Percentiles rank a stretch among this genome's conserved stretches.
phyloP scores from a whole-genome alignment of 2,797 vertebrate genomes.

The Hemibagrus guttatus region DNA sequence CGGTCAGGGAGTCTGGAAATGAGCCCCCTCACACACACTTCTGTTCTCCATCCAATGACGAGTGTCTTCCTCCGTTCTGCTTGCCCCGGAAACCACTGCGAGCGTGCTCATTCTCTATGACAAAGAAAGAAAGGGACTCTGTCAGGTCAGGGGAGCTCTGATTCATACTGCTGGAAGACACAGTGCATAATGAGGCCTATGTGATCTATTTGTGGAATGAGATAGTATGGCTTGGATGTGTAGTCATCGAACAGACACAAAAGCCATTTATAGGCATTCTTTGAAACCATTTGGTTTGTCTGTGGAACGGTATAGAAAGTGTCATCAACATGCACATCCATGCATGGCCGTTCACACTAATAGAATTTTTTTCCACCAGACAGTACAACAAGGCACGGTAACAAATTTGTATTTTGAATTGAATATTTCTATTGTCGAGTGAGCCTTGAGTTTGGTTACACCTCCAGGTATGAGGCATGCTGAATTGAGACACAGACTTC shows the following conservation, averaged over 20 bases:
- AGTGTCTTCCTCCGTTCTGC: constrained; percentile 24
- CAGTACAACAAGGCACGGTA: background rate
- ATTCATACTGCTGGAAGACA: constrained; percentile 46
- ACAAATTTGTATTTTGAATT: background rate
- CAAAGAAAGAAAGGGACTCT: constrained; percentile 46
- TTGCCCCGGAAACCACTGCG: constrained; percentile 23
- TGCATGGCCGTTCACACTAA: constrained; percentile 1
- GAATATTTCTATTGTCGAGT: background rate
- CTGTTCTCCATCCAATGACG: constrained; percentile 22
- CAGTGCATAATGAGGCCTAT: constrained; percentile 20
- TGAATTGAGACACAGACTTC: background rate
- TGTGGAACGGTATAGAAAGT: background rate
- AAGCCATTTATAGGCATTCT: background rate
- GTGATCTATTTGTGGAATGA: constrained; percentile 14
- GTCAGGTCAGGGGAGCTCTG: constrained; percentile 58
- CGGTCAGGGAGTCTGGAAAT: constrained; percentile 48
- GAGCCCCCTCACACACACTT: constrained; percentile 35
- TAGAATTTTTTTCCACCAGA: background rate
- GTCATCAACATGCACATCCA: constrained; percentile 10
- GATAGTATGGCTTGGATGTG: constrained; percentile 6
- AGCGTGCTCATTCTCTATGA: constrained; percentile 42
- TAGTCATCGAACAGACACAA: constrained; percentile 17
- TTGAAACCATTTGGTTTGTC: background rate
- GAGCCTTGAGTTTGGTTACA: background rate
- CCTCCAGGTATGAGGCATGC: background rate